phyloP scores from a whole-genome alignment of 2,797 vertebrate genomes.

The Helicolenus hilgendorfi region DNA sequence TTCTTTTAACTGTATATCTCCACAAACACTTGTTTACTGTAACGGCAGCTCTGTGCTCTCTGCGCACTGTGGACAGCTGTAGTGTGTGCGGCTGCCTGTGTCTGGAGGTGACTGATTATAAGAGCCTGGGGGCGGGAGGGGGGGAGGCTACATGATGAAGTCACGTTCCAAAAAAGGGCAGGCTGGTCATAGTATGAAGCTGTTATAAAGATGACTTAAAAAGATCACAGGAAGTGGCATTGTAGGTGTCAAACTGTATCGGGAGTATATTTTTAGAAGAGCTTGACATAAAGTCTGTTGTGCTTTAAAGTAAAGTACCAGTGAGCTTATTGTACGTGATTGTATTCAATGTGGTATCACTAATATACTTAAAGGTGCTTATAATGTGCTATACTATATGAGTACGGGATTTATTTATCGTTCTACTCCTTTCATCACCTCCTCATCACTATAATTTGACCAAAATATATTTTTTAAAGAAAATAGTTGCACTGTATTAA shows the following conservation, averaged over 20 bases:
- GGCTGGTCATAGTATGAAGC: neutral
- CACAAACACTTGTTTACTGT: neutral
- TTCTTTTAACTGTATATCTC: neutral
- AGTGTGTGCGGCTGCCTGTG: conserved; percentile 32
- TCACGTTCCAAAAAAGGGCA: neutral
- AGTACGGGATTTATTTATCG: neutral
- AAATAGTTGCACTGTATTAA: too few relatives aligned
- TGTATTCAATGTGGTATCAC: neutral
- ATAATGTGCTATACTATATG: neutral
- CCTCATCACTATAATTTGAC: neutral
- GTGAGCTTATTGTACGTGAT: neutral
- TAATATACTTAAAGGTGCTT: neutral
- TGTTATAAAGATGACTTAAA: neutral
- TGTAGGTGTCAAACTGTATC: neutral
- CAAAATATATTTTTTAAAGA: too few relatives aligned
- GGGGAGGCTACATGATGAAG: conserved; percentile 25
- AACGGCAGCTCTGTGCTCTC: neutral
- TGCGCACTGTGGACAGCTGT: conserved; percentile 20
- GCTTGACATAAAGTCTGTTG: neutral
- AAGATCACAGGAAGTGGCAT: neutral
- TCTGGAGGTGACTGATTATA: conserved; percentile 33
- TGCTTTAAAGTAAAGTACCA: neutral
- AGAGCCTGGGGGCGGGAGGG: neutral
- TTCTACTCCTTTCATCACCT: neutral
- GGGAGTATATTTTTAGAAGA: neutral